Percentiles rank a stretch among this genome's conserved stretches.
These are phyloP conservation scores for Phyllotreta striolata DNA, from an alignment of 2,888 invertebrate genomes.

Conservation along the genomic window DNA sequence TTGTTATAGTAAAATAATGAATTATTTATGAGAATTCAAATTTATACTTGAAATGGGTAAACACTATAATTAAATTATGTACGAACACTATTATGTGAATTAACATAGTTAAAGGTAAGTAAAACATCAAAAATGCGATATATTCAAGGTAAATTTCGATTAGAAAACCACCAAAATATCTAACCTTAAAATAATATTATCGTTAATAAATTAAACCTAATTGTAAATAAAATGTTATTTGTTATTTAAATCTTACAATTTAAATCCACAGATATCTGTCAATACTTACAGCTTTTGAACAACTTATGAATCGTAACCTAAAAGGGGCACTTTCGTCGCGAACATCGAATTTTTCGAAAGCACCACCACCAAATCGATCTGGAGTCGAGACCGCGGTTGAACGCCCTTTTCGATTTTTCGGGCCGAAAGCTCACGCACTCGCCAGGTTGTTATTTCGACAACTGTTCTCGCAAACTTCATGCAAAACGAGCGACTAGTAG, in stretches of 20 bases:
- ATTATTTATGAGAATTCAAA: no score
- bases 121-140: no score
- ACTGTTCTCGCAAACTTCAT: constrained; percentile 39
- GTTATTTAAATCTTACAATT: constrained; percentile 9
- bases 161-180: no score
- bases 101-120: no score
- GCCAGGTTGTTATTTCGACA: constrained; percentile 36
- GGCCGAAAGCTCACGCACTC: constrained; percentile 38
- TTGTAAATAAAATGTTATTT: no score
- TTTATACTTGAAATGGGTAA: no score
- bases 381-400: constrained; percentile 34
- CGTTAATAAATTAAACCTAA: no score
- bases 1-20: no score
- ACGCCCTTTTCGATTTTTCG: constrained; percentile 34
- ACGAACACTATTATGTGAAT: no score
- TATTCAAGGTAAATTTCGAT: no score
- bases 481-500: constrained; percentile 34
- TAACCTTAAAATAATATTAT: no score
- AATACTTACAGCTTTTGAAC: constrained; percentile 51
- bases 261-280: constrained; percentile 8
- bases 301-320: constrained; percentile 48
- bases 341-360: constrained; percentile 44
- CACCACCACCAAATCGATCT: constrained; percentile 39
- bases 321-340: constrained; percentile 42
- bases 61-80: no score